phyloP scores from a whole-genome alignment of 2,888 invertebrate species.

The Trileptium ribeirensis region DNA sequence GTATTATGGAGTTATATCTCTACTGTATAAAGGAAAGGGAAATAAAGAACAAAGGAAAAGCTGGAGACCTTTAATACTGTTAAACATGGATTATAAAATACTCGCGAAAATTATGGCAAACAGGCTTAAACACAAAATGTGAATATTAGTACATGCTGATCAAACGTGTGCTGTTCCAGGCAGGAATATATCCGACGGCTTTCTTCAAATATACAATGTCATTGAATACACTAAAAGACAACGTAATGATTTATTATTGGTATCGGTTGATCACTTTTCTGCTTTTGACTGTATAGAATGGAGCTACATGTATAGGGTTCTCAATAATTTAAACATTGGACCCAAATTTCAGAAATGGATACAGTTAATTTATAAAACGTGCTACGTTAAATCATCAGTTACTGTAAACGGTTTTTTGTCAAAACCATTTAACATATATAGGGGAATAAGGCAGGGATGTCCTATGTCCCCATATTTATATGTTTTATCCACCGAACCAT shows the following conservation, averaged over 20 bases:
- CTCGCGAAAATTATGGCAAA: not conserved
- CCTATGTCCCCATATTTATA: not conserved
- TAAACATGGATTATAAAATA: conserved; percentile 13
- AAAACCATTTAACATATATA: not conserved
- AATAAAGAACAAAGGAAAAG: not conserved
- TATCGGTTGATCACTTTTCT: not conserved
- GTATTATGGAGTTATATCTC: not conserved
- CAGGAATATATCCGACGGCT: not conserved
- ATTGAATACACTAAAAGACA: not conserved
- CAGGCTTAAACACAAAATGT: not conserved
- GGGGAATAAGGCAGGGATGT: conserved; percentile 9
- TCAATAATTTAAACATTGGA: not conserved
- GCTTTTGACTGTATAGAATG: not conserved
- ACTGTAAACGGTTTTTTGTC: conserved; percentile 1
- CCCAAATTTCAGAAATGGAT: conserved; percentile 10
- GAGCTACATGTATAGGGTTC: not conserved
- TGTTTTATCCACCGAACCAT: not conserved
- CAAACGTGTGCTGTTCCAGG: not conserved
- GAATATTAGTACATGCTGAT: not conserved
- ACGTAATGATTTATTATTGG: not conserved
- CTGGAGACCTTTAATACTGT: not conserved
- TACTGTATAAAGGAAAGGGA: conserved; percentile 13
- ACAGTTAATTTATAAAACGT: not conserved
- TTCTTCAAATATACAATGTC: not conserved
- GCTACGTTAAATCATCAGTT: not conserved